These are phyloP conservation scores for Acanthiza pusilla DNA, from an alignment of 2,797 vertebrate species.

Conservation along the genomic window DNA sequence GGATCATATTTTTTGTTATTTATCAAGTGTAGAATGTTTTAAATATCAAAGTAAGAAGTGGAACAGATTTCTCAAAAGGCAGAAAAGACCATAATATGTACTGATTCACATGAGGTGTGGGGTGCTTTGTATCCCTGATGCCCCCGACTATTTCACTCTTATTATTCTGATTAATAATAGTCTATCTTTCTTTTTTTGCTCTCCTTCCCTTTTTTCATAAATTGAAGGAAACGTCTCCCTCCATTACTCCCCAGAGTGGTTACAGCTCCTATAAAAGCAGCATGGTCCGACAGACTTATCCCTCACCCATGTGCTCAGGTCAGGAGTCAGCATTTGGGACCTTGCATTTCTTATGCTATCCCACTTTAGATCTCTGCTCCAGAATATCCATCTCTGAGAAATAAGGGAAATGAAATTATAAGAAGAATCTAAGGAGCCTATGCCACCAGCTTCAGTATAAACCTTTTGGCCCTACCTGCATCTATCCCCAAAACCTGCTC, in stretches of 20 bases:
- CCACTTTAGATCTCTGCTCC: not conserved
- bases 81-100: not conserved
- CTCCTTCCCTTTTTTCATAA: not conserved
- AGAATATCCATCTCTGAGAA: not conserved
- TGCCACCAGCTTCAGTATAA: not conserved
- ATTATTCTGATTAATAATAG: constrained; percentile 6
- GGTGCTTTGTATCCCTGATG: not conserved
- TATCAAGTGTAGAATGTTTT: constrained; percentile 27
- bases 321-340: not conserved
- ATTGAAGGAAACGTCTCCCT: not conserved
- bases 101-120: not conserved
- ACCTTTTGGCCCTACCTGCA: not conserved
- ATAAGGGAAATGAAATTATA: not conserved
- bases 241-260: not conserved
- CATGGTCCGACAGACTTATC: not conserved
- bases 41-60: not conserved
- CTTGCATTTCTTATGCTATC: not conserved
- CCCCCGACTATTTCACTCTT: not conserved
- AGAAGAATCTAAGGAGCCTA: not conserved
- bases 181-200: not conserved
- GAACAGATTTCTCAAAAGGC: not conserved
- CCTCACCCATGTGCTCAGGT: not conserved
- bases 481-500: not conserved
- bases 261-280: not conserved
- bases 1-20: not conserved